Evolutionary conservation across 2,797 vertebrate species (phyloP).

Genomic region (Leucoraja ocellata): DNA sequence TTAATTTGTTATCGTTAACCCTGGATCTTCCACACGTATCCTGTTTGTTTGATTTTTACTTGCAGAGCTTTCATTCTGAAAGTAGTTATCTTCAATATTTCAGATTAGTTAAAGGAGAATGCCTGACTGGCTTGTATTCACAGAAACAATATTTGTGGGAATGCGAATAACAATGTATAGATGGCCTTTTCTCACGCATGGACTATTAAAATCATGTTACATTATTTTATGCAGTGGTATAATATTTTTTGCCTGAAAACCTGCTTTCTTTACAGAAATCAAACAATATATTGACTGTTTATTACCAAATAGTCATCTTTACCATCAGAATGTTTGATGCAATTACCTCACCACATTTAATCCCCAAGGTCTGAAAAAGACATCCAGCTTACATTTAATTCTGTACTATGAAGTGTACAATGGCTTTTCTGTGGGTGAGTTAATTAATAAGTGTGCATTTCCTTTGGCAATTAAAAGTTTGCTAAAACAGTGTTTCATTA

Average conservation of each 20-base stretch:
- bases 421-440: background rate
- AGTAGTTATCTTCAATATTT: background rate
- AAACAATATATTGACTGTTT: background rate
- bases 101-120: background rate
- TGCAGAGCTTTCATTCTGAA: background rate
- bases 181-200: background rate
- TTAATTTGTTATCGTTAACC: background rate
- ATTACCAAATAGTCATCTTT: background rate
- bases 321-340: background rate
- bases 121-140: background rate
- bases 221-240: background rate
- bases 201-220: background rate
- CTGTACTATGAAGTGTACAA: background rate
- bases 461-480: constrained; percentile 22
- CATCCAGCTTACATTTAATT: constrained; percentile 22
- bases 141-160: background rate
- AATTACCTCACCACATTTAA: background rate
- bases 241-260: background rate
- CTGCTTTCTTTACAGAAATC: background rate
- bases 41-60: background rate
- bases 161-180: background rate
- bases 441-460: constrained; percentile 27
- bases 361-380: background rate
- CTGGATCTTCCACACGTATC: background rate
- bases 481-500: constrained; percentile 6